A percentile compares a stretch with the other conserved stretches of the same genome.
Conservation (phyloP, 2,113 vertebrate genomes). For the Nymphicus hollandicus region DNA sequence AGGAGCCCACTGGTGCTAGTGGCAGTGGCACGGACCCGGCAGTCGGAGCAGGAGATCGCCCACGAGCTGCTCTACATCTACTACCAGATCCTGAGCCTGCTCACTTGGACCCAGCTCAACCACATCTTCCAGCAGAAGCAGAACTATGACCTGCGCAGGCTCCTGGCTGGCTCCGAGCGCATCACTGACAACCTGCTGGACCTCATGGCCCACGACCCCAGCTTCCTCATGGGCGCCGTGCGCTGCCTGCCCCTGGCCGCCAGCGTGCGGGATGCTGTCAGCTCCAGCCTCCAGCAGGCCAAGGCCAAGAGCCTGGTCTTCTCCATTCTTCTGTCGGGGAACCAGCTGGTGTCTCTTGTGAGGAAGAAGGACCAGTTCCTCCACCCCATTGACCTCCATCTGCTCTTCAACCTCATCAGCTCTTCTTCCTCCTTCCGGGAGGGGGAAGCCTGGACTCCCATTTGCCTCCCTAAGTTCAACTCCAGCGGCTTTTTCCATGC, state of each 20-base stretch:
- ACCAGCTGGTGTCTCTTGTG: conserved; percentile 90
- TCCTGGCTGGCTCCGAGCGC: conserved; percentile 92
- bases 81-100: conserved; percentile 95
- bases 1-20: conserved; percentile 94
- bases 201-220: conserved; percentile 90
- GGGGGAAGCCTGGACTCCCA: conserved; percentile 95
- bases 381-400: conserved; percentile 95
- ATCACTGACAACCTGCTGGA: conserved; percentile 92
- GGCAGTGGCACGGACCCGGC: conserved; percentile 85
- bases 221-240: conserved; percentile 90
- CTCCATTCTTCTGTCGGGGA: conserved; percentile 90
- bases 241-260: conserved; percentile 88
- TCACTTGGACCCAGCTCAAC: conserved; percentile 93
- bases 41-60: conserved; percentile 90
- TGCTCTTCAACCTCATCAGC: conserved; percentile 94
- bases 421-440: conserved; percentile 94
- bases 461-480: conserved; percentile 97
- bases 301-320: conserved; percentile 91
- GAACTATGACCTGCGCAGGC: conserved; percentile 93
- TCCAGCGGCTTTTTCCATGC: conserved; percentile 92
- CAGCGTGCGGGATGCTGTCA: conserved; percentile 81
- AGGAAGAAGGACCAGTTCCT: conserved; percentile 94
- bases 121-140: conserved; percentile 95
- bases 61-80: conserved; percentile 97
- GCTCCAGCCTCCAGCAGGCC: conserved; percentile 89